phyloP scores from a whole-genome alignment of 2,797 vertebrate species.

The Gallinago solitaria region DNA sequence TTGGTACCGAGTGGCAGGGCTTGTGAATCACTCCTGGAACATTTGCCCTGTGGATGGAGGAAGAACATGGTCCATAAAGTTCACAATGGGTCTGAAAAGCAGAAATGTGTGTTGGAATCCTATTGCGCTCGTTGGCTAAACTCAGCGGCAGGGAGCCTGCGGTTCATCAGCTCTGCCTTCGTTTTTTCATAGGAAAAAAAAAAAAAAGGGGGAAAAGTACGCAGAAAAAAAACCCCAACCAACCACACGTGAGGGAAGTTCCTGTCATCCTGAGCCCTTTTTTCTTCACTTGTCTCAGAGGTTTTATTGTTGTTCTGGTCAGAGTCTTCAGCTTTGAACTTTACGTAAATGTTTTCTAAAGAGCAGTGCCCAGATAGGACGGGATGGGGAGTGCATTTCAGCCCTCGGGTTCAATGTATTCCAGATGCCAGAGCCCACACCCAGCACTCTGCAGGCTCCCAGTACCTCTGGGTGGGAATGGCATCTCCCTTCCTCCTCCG shows the following conservation, averaged over 20 bases:
- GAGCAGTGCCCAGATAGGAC: not conserved
- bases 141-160: not conserved
- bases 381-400: not conserved
- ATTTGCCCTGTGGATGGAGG: constrained; percentile 4
- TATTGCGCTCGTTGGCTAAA: not conserved
- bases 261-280: not conserved
- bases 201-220: not conserved
- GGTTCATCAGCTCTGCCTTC: not conserved
- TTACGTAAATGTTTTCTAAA: not conserved
- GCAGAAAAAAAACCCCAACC: no score
- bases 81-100: constrained; percentile 21
- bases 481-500: not conserved
- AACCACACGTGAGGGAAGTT: not conserved
- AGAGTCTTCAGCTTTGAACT: not conserved
- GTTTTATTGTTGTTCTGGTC: not conserved
- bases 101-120: constrained; percentile 5
- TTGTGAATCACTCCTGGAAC: constrained; percentile 20
- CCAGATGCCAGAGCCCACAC: not conserved
- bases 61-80: constrained; percentile 15
- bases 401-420: not conserved
- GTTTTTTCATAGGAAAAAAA: not conserved
- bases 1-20: not conserved
- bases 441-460: not conserved
- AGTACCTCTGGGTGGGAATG: not conserved
- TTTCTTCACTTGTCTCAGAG: not conserved